Percentiles rank a stretch among this genome's conserved stretches.
phyloP scores from a whole-genome alignment of 2,113 vertebrate genomes.

The Ornithorhynchus anatinus region DNA sequence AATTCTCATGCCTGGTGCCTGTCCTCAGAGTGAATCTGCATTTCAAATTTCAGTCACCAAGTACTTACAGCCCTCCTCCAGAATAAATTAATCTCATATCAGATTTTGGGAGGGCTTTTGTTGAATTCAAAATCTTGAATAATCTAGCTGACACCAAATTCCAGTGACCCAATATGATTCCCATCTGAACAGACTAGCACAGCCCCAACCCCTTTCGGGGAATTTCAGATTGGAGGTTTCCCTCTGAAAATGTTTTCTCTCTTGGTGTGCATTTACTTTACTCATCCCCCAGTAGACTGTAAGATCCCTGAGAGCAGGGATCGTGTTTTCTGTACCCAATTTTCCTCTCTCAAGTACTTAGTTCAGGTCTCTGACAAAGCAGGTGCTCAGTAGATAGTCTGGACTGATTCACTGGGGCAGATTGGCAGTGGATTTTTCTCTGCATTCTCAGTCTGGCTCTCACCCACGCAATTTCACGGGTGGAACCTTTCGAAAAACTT shows the following conservation, averaged over 20 bases:
- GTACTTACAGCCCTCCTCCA: constrained; percentile 37
- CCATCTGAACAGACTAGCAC: constrained; percentile 34
- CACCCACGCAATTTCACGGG: too few relatives aligned
- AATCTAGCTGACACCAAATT: constrained; percentile 3
- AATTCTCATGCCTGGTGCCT: constrained; percentile 15
- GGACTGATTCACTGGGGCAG: too few relatives aligned
- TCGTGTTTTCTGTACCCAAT: constrained; percentile 36
- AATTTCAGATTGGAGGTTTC: constrained; percentile 52
- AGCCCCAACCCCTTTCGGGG: constrained; percentile 37
- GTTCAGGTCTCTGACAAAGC: too few relatives aligned
- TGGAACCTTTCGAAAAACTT: too few relatives aligned
- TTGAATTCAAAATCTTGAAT: constrained; percentile 44
- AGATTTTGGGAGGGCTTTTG: constrained; percentile 32
- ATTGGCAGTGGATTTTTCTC: too few relatives aligned
- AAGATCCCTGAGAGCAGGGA: too few relatives aligned
- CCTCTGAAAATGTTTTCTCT: constrained; percentile 49
- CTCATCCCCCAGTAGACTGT: too few relatives aligned
- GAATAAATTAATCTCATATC: constrained; percentile 52
- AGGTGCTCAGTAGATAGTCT: too few relatives aligned
- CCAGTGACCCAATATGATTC: constrained; percentile 4
- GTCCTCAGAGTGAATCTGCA: constrained; percentile 19
- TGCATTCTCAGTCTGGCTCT: too few relatives aligned
- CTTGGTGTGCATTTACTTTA: constrained; percentile 33
- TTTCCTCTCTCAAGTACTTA: too few relatives aligned
- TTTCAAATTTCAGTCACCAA: constrained; percentile 59